Conservation (phyloP, 92 coral and sea anemone genomes). For the Actinostola sp. region DNA sequence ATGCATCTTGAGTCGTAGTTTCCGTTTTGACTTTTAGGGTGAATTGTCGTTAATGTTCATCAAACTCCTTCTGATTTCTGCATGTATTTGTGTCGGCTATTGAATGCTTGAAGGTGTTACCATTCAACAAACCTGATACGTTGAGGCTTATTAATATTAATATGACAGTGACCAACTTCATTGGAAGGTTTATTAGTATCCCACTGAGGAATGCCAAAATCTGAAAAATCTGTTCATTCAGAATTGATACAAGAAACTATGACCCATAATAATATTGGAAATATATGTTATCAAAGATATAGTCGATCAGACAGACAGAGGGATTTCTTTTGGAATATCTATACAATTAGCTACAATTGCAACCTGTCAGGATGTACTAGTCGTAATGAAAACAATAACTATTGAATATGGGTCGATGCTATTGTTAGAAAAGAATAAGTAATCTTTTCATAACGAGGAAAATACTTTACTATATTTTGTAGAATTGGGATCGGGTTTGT, state of each 20-base stretch:
- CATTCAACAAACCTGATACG: slow-evolving; percentile 1
- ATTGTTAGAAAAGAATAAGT: too few relatives aligned
- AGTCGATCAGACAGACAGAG: not conserved
- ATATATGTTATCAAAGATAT: not conserved
- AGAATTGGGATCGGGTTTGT: too few relatives aligned
- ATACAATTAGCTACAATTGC: too few relatives aligned
- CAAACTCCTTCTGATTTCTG: not conserved
- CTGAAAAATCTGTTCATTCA: not conserved
- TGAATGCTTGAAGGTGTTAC: not conserved
- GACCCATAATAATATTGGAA: not conserved
- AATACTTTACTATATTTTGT: too few relatives aligned
- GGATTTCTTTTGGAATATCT: not conserved
- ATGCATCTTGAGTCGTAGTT: not conserved
- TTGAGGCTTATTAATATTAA: slow-evolving; percentile 7
- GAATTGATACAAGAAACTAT: not conserved
- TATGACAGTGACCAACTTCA: not conserved
- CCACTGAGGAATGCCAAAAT: slow-evolving; percentile 11
- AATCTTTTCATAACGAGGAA: too few relatives aligned
- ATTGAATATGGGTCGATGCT: too few relatives aligned
- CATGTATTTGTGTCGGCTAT: not conserved
- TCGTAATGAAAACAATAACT: too few relatives aligned
- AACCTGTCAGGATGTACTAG: too few relatives aligned
- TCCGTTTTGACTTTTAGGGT: not conserved
- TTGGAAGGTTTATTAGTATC: slow-evolving; percentile 20
- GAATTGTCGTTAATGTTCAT: not conserved